Evolutionary conservation across 1,140 invertebrate species (phyloP), one percentile per base, ranked within the genome.

Genomic region (Eubasilissa regina): DNA sequence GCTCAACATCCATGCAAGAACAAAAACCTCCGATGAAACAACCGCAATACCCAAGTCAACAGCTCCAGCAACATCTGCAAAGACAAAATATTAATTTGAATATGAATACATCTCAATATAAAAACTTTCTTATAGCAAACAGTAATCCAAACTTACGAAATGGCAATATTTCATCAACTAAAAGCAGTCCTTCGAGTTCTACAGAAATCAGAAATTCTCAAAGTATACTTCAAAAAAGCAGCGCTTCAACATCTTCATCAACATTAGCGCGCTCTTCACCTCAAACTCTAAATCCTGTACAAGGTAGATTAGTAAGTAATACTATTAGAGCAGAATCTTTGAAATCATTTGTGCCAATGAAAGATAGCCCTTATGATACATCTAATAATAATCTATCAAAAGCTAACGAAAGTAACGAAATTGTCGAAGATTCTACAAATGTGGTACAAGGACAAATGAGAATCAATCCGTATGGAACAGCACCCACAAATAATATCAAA

Each of bases 311-410:
- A 53, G 12, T 25, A 12, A 55, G 70, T 60, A 43, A 80, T 43
- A 62, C 25, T 80, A 79, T 3, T 13, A 70, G 25, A 6, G 15
- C 45, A 35, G 53, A n/a, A n/a, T 35, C 25, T 6, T 44, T 47
- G 15, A 75, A 60, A 45, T 56, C 86, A 13, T 89, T 88, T 73
- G 80, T 85, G 47, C 87, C 89, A 7, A 87, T 90, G 89, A 91
- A 92, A 87, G 88, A 89, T 83, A 89, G 90, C 10, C 86, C 90
- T 9, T 91, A 92, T 76, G 90, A 91, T 83, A 86, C 81, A 43
- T 84, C 86, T 11, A 83, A 81, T 72, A 77, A 62, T 11, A 85
- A 80, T 68, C 79, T 80, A 74, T 10, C 79, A 55, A 84, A 70
- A 44, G 17, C 84, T 66, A 82, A 85, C 68, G 72, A 77, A 77